A percentile compares a stretch with the other conserved stretches of the same genome.
Evolutionary conservation across 2,888 invertebrate genomes (phyloP).

Genomic region (Microctonus brassicae): DNA sequence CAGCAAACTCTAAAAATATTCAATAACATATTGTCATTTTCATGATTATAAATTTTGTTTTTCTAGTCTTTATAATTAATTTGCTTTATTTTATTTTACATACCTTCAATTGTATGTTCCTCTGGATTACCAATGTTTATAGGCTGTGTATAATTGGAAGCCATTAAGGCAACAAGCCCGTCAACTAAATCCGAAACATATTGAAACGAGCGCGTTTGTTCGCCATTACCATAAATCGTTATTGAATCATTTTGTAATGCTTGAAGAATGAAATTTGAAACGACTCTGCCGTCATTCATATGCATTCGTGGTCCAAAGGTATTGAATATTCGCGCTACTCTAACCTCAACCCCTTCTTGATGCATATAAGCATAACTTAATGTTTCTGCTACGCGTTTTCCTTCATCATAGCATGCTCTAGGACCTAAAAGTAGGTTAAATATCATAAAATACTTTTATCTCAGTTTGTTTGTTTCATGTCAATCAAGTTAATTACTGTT

Average conservation of each 20-base stretch:
- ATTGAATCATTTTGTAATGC: constrained; percentile 95
- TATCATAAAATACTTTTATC: background rate
- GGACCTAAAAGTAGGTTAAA: constrained; percentile 75
- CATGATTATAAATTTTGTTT: background rate
- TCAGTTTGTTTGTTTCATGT: background rate
- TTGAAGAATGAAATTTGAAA: constrained; percentile 98
- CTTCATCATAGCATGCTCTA: constrained; percentile 98
- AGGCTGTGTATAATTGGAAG: constrained; percentile 91
- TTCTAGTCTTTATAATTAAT: too few relatives aligned
- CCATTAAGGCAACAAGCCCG: constrained; percentile 93
- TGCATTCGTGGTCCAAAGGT: constrained; percentile 99
- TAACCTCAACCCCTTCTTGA: constrained; percentile 94
- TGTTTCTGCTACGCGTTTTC: constrained; percentile 98
- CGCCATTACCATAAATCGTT: constrained; percentile 89
- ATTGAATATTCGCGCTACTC: constrained; percentile 98
- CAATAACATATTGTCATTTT: background rate
- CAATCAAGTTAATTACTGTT: background rate
- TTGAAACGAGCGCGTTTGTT: constrained; percentile 96
- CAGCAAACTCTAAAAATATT: constrained; percentile 81
- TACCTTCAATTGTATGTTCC: constrained; percentile 94
- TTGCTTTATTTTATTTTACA: background rate
- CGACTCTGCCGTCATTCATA: constrained; percentile 97
- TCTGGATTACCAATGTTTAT: constrained; percentile 98
- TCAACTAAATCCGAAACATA: constrained; percentile 98
- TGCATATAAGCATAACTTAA: constrained; percentile 96